These are phyloP conservation scores for Polia nebulosa DNA, from an alignment of 2,888 invertebrate species.

Conservation along the genomic window DNA sequence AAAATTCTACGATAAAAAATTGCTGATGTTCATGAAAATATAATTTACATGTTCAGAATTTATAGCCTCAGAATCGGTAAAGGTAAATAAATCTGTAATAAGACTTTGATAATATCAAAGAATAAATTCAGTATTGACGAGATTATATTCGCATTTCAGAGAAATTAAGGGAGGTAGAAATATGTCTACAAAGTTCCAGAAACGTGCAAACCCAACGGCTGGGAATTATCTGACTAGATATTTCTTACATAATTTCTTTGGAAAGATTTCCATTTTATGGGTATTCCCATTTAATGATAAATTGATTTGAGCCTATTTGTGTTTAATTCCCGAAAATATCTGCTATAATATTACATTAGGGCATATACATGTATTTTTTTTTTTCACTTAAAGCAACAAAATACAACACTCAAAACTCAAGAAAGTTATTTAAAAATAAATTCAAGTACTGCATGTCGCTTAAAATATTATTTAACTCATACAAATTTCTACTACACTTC, in stretches of 20 bases:
- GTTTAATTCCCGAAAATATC: slow-evolving; percentile 30
- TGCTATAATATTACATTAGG: too few relatives aligned
- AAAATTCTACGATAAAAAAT: slow-evolving; percentile 18
- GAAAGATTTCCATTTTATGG: slow-evolving; percentile 29
- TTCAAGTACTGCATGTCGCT: too few relatives aligned
- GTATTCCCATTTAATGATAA: slow-evolving; percentile 32
- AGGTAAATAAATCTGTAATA: slow-evolving; percentile 60
- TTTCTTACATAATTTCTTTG: slow-evolving; percentile 29
- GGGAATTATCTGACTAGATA: slow-evolving; percentile 35
- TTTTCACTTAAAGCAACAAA: too few relatives aligned
- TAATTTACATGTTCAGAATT: slow-evolving; percentile 41
- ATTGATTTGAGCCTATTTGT: slow-evolving; percentile 39
- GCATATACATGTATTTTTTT: too few relatives aligned
- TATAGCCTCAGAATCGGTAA: slow-evolving; percentile 27
- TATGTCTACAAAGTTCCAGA: slow-evolving; percentile 28
- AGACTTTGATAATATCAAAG: slow-evolving; percentile 48
- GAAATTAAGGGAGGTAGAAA: slow-evolving; percentile 18
- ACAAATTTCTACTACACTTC: too few relatives aligned
- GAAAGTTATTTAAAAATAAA: too few relatives aligned
- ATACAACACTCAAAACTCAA: too few relatives aligned
- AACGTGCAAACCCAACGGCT: slow-evolving; percentile 28
- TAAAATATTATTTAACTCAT: too few relatives aligned
- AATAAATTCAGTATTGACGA: slow-evolving; percentile 44
- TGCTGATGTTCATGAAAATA: slow-evolving; percentile 28
- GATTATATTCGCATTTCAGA: slow-evolving; percentile 42